A percentile compares a stretch with the other conserved stretches of the same genome.
phyloP scores from a whole-genome alignment of 1,140 invertebrate genomes.

The Aphis gossypii region DNA sequence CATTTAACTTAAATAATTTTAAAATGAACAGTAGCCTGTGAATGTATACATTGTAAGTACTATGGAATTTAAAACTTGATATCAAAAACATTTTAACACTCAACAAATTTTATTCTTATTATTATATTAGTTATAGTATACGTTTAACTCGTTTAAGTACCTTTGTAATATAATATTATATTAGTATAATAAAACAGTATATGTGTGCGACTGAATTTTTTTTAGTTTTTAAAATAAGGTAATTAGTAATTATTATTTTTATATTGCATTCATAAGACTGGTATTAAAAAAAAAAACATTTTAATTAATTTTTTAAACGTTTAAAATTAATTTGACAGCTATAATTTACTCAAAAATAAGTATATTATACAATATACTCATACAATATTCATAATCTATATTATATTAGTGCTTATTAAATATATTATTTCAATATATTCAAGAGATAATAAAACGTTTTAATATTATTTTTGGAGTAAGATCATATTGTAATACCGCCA shows the following conservation, averaged over 20 bases:
- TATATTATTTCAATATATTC: neutral
- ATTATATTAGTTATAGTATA: neutral
- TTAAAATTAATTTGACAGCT: neutral
- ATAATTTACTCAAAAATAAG: neutral
- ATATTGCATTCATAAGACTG: neutral
- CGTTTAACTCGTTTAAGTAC: too few species aligned
- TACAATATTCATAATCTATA: too few species aligned
- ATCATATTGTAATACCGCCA: neutral
- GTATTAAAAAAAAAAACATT: neutral
- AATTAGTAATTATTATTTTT: too few species aligned
- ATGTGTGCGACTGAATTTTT: too few species aligned
- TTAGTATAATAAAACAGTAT: too few species aligned
- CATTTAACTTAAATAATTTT: neutral
- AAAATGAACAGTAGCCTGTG: neutral
- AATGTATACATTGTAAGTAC: neutral
- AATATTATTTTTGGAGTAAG: neutral
- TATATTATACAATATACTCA: neutral
- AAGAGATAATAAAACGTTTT: neutral
- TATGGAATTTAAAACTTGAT: neutral
- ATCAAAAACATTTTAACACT: neutral
- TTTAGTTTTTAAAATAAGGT: too few species aligned
- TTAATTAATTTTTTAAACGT: neutral
- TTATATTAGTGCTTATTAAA: neutral
- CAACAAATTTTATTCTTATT: neutral
- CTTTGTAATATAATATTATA: too few species aligned